Evolutionary conservation across 1,140 invertebrate species (phyloP).

Genomic region (Aphelinus atriplicis): DNA sequence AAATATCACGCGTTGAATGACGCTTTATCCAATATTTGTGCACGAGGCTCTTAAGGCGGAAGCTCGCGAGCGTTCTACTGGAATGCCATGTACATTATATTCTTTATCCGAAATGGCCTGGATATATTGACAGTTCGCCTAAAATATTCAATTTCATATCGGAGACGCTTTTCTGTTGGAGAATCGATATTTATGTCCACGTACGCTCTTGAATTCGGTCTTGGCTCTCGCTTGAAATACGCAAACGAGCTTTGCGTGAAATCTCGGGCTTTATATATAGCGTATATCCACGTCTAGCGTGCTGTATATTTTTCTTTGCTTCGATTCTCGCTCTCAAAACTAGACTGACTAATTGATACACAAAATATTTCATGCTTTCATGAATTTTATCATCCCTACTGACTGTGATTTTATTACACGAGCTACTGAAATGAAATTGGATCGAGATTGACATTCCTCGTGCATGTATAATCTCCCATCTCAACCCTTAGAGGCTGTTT

Average conservation of each 20-base stretch:
- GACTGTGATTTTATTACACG: too few relatives aligned
- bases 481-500: too few relatives aligned
- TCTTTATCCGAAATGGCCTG: constrained; percentile 33
- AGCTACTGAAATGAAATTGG: too few relatives aligned
- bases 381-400: too few relatives aligned
- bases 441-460: too few relatives aligned
- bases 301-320: too few relatives aligned
- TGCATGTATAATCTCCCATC: too few relatives aligned
- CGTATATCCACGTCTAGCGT: too few relatives aligned
- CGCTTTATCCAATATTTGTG: constrained; percentile 10
- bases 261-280: too few relatives aligned
- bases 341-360: too few relatives aligned
- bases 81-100: constrained; percentile 30
- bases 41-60: not conserved
- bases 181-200: constrained; percentile 38
- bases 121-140: constrained; percentile 35
- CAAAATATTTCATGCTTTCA: too few relatives aligned
- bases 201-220: constrained; percentile 29
- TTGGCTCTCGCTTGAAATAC: constrained; percentile 22
- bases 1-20: not conserved
- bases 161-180: constrained; percentile 24
- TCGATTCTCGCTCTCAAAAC: too few relatives aligned
- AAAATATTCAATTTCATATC: constrained; percentile 41
- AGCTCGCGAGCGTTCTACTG: not conserved
- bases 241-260: constrained; percentile 23